Conservation (phyloP, 2,888 invertebrate species). For the Conistra vaccinii region DNA sequence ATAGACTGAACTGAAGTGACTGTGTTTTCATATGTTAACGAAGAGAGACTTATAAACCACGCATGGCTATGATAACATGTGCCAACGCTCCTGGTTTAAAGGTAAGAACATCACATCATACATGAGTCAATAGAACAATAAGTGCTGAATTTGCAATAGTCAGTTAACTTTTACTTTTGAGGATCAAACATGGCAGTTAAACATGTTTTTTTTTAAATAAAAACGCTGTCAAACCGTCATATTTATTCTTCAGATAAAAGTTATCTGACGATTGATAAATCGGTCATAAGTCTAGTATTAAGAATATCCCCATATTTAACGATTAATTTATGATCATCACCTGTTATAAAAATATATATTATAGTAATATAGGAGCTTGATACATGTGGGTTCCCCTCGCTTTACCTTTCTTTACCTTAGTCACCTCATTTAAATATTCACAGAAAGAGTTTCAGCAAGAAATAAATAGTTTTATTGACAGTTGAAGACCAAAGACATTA, state of each 20-base stretch:
- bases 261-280: no score
- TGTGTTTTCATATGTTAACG: constrained; percentile 70
- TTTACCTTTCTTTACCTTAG: background rate
- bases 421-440: background rate
- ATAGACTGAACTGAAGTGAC: constrained; percentile 72
- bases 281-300: no score
- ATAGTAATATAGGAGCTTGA: no score
- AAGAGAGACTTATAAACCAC: constrained; percentile 69
- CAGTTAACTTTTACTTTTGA: no score
- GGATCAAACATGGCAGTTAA: no score
- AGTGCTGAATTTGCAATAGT: background rate
- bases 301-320: no score
- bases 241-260: no score
- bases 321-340: no score
- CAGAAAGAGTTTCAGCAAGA: no score
- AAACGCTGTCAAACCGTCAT: no score
- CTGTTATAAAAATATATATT: background rate
- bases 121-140: background rate
- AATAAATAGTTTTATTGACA: background rate
- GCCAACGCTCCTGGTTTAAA: constrained; percentile 76
- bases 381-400: no score
- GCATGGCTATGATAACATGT: constrained; percentile 82
- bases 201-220: no score
- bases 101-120: constrained; percentile 76
- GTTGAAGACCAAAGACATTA: background rate